These are phyloP conservation scores for Contarinia nasturtii DNA, from an alignment of 1,140 invertebrate genomes.

Conservation along the genomic window DNA sequence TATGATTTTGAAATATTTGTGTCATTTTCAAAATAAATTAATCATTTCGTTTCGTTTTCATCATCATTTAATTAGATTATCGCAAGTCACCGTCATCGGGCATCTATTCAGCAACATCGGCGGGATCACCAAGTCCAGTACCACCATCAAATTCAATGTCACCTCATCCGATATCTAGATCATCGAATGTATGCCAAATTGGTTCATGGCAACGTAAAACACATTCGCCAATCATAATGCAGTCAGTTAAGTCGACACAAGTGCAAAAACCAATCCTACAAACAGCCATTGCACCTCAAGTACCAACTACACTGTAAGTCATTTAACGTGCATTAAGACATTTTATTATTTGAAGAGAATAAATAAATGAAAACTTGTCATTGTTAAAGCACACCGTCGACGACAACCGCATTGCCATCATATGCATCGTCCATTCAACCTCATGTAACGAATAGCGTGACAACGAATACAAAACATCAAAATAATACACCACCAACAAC, in stretches of 20 bases:
- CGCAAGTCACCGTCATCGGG: conserved; percentile 49
- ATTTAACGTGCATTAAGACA: too few relatives aligned
- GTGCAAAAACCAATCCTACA: conserved; percentile 85
- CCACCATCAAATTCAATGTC: conserved; percentile 42
- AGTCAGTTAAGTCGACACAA: conserved; percentile 85
- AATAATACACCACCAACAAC: conserved; percentile 32
- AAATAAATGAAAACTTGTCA: too few relatives aligned
- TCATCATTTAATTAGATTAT: too few relatives aligned
- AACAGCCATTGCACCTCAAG: conserved; percentile 75
- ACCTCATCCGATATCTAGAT: conserved; percentile 28
- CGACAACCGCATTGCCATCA: conserved; percentile 47
- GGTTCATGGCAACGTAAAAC: conserved; percentile 57
- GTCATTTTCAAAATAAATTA: too few relatives aligned
- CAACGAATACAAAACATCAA: conserved; percentile 7
- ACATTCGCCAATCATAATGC: conserved; percentile 87
- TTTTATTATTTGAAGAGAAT: too few relatives aligned
- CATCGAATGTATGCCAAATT: conserved; percentile 54
- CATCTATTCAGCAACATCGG: conserved; percentile 61
- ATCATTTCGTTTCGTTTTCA: too few relatives aligned
- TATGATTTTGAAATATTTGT: too few relatives aligned
- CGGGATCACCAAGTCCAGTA: conserved; percentile 54
- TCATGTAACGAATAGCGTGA: conserved; percentile 15
- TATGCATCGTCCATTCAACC: conserved; percentile 61
- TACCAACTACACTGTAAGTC: conserved; percentile 33
- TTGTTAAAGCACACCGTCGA: conserved; percentile 6